Base-by-base conservation (phyloP, 2,888 invertebrate species). In the Xiphydria camelus region DNA sequence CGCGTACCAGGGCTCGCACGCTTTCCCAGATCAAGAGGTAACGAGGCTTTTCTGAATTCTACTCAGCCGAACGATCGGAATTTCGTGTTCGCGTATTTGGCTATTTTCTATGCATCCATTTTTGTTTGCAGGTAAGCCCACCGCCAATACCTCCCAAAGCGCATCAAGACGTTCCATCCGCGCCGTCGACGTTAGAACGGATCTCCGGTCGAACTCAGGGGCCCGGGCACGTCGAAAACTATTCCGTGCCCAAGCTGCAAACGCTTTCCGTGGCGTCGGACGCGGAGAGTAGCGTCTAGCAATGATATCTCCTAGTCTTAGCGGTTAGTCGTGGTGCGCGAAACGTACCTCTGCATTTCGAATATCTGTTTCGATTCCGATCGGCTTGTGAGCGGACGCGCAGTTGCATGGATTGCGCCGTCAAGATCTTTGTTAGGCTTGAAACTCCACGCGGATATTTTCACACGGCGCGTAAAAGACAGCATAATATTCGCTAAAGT, bases 141-240 rank as follows among this genome's bases (percentile, higher is more conserved):
- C 75, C 75, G 2, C 75, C 75, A n/a, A 75, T 75, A 49, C 75
- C 75, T 21, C 75, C 75, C 1, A 75, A 75, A 56, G 73, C 73
- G 1, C 66, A 72, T 50, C 75, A 75, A 35, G 75, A 75, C 29
- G 60, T 57, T 1, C 73, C 73, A 1, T 75, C 74, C 20, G 70
- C 73, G 1, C 70, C 75, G n/a, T 74, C 75, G 20, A 75, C 73
- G 2, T 33, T 75, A 40, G 75, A 75, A 44, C 60, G 75, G 39
- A 50, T 56, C 4, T 58, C 64, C 4, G 68, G 48, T 54, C 69
- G 74, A 12, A 41, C 54, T 10, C 64, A 64, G 44, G 51, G 41
- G 5, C 59, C 64, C 42, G 61, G 59, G 17, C 70, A 70, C 23
- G 55, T 62, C 21, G 76, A 76, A 47, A 76, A 76, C 48, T 76